Evolutionary conservation across 2,888 invertebrate genomes (phyloP), one percentile per base, ranked within the genome.

Genomic region (Ecliptopera silaceata): DNA sequence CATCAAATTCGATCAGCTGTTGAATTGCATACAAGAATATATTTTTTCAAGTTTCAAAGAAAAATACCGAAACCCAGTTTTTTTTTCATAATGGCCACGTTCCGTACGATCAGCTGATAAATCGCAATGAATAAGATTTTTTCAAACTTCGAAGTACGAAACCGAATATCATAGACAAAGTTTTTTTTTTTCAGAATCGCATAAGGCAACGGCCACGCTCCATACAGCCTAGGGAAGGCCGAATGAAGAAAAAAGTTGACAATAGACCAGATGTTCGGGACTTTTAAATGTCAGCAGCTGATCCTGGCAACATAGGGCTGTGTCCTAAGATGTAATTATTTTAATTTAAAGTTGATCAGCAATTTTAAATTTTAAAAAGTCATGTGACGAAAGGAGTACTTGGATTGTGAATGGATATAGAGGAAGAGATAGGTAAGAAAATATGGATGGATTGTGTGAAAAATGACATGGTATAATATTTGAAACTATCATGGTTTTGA

Each of bases 201-300:
- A 32, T 18, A 51, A 20, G 50, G 47, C 50, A 32, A 55, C 29
- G 48, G 32, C 42, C 57, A 44, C 57, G 39, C 56, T 53, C 22
- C 51, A 59, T 63, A 61, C 65, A 61, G 54, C 61, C 65, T 65
- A 59, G 50, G 49, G 53, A 75, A 75, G 75, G 76, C 69, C 70
- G 70, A 6, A 50, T 46, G 45, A 18, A 41, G 41, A 59, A 22
- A 67, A 70, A 72, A 70, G 53, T 59, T 50, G 15, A 69, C 61
- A 73, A 71, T 65, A 59, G 63, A 64, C 66, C 77, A 77, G 77
- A 75, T 77, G 77, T 69, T 61, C 52, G 58, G 54, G 52, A 56
- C 50, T 49, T 55, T 56, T 55, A 54, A 68, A 69, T 66, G 67
- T 65, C 62, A 61, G 74, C 76, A 77, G 77, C 75, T 77, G 75